Evolutionary conservation across 2,113 vertebrate genomes (phyloP).

Genomic region (Pelodiscus sinensis): DNA sequence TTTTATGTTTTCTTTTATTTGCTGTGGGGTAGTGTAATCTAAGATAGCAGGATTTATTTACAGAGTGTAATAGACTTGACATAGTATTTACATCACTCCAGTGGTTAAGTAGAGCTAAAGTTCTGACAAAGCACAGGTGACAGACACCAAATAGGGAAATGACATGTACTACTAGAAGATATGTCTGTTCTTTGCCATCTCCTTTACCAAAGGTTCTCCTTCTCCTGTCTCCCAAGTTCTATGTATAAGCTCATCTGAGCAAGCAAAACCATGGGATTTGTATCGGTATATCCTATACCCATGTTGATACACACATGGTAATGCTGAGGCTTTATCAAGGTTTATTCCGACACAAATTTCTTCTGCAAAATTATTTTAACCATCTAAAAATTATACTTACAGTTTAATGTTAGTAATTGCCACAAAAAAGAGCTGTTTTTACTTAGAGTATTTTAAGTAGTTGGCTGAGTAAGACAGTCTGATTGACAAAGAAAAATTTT

Average conservation of each 20-base stretch:
- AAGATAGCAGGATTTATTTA: neutral
- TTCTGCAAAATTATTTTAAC: neutral
- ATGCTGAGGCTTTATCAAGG: neutral
- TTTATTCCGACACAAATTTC: neutral
- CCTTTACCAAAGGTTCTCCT: neutral
- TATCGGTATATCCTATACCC: neutral
- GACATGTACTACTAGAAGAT: neutral
- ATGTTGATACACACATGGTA: neutral
- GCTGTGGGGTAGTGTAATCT: neutral
- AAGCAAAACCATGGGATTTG: fast-evolving
- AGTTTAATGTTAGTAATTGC: neutral
- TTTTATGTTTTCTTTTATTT: neutral
- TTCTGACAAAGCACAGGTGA: neutral
- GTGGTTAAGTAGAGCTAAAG: neutral
- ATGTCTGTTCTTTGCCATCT: neutral
- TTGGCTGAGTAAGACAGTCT: neutral
- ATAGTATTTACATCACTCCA: neutral
- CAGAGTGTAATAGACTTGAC: neutral
- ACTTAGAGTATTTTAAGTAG: neutral
- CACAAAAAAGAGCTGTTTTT: neutral
- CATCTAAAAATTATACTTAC: neutral
- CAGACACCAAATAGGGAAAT: neutral
- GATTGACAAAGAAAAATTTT: neutral
- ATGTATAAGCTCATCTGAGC: neutral
- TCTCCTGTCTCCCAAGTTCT: neutral